Percentiles rank a stretch among this genome's conserved stretches.
phyloP scores from a whole-genome alignment of 2,113 vertebrate genomes.

The Accipiter virgatus region DNA sequence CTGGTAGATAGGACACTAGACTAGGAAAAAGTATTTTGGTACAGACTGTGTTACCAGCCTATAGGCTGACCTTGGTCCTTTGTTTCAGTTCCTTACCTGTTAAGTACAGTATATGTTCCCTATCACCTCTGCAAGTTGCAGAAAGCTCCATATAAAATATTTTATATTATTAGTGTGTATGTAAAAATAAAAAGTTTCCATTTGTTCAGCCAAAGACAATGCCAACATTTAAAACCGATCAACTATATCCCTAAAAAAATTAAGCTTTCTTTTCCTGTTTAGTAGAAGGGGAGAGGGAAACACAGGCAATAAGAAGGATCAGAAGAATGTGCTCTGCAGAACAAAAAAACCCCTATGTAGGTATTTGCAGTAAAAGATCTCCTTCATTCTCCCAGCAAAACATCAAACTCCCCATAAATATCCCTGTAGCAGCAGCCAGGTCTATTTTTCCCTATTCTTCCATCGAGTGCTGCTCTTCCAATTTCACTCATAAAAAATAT shows the following conservation, averaged over 20 bases:
- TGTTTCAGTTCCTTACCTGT: neutral
- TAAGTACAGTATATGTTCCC: neutral
- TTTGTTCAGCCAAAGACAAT: neutral
- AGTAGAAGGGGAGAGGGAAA: neutral
- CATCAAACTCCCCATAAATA: neutral
- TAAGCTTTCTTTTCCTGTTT: neutral
- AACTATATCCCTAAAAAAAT: neutral
- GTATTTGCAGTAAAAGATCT: neutral
- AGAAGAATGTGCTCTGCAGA: neutral
- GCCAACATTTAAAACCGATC: neutral
- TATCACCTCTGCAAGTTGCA: neutral
- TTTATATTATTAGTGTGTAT: neutral
- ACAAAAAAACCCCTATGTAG: slow-evolving; percentile 14
- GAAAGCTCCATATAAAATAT: neutral
- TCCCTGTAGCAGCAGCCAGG: neutral
- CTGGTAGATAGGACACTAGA: neutral
- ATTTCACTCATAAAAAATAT: slow-evolving; percentile 50
- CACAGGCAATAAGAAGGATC: neutral
- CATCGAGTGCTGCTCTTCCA: neutral
- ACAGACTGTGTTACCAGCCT: neutral
- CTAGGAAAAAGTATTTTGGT: neutral
- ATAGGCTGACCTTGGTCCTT: neutral
- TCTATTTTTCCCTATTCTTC: neutral
- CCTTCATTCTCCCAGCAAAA: neutral
- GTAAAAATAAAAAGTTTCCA: neutral